These are phyloP conservation scores for Thera britannica DNA, from an alignment of 2,888 invertebrate species.

Conservation along the genomic window DNA sequence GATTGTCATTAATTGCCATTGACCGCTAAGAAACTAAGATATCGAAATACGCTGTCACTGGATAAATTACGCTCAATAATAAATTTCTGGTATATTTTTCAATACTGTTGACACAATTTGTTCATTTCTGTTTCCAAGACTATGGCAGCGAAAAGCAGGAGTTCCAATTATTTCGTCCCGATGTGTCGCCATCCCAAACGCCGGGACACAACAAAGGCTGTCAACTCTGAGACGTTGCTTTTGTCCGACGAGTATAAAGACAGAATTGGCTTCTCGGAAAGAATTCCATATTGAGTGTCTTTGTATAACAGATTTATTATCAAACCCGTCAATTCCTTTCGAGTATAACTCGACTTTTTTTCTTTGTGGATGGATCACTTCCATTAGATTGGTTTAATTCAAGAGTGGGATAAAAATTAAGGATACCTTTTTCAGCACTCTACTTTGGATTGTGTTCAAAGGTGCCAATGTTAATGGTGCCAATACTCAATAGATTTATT, in stretches of 20 bases:
- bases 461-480: too few species aligned
- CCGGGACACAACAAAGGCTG: slow-evolving; percentile 40
- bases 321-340: slow-evolving; percentile 25
- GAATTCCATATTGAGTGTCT: slow-evolving; percentile 43
- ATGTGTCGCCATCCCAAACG: slow-evolving; percentile 17
- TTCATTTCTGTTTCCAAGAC: background rate
- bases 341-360: slow-evolving; percentile 12
- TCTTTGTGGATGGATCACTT: slow-evolving; percentile 25
- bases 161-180: slow-evolving; percentile 16
- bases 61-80: too few species aligned
- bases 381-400: slow-evolving; percentile 16
- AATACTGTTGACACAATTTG: background rate
- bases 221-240: slow-evolving; percentile 38
- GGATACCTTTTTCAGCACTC: background rate
- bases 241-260: slow-evolving; percentile 43
- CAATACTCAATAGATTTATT: too few species aligned
- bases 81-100: background rate
- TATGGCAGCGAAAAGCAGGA: slow-evolving; percentile 8
- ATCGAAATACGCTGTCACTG: too few species aligned
- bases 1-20: too few species aligned
- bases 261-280: slow-evolving; percentile 42
- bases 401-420: background rate
- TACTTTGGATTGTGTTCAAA: too few species aligned
- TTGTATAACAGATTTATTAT: slow-evolving; percentile 44
- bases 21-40: too few species aligned